Conservation (phyloP, 2,113 vertebrate genomes). For the Naja naja region DNA sequence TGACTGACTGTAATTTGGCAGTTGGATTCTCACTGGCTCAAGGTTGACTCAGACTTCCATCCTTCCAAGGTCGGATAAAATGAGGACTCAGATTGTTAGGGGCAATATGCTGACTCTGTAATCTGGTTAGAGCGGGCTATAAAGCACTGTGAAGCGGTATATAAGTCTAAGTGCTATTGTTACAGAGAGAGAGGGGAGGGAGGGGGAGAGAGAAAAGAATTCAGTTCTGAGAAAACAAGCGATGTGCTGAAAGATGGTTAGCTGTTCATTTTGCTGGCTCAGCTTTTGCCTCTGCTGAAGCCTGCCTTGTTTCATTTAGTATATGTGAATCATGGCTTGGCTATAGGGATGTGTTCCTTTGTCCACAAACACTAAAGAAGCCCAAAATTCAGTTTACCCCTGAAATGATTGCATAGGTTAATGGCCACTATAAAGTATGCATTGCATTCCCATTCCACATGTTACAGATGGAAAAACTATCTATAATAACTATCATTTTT, state of each 20-base stretch:
- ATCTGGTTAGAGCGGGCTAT: no score
- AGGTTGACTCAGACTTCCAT: no score
- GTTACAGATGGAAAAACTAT: not conserved
- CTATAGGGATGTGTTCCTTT: not conserved
- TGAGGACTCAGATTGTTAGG: no score
- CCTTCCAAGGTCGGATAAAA: no score
- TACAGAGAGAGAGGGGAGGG: no score
- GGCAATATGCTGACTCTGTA: no score
- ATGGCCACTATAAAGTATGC: not conserved
- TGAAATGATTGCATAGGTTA: not conserved
- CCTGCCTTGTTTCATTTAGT: not conserved
- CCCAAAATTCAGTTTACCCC: not conserved
- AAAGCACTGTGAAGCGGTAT: no score
- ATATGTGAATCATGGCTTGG: not conserved
- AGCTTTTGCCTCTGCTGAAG: not conserved
- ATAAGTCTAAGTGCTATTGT: no score
- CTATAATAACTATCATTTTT: not conserved
- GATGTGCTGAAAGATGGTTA: not conserved
- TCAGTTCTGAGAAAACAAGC: not conserved
- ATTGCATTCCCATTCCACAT: not conserved
- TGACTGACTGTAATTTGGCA: no score
- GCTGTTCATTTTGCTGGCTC: not conserved
- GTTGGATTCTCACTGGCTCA: no score
- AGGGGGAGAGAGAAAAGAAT: no score
- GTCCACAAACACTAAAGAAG: not conserved